Percentiles rank a stretch among this genome's conserved stretches.
Conservation (phyloP, 2,113 vertebrate genomes). For the Hydropotes inermis region DNA sequence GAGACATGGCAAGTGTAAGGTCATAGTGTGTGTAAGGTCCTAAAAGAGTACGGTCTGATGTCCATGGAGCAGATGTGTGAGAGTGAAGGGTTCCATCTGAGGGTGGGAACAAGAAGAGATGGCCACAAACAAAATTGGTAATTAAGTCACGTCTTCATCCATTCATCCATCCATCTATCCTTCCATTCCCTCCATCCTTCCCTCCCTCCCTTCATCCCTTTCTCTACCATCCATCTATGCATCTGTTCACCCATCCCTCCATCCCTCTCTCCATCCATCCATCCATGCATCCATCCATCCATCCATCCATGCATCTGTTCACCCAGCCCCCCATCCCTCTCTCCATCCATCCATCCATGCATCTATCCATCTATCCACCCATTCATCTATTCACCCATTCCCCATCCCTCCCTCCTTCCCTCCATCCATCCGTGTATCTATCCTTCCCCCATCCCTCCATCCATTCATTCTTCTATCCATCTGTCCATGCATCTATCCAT, state of each 20-base stretch:
- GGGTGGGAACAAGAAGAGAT: neutral
- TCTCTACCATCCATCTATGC: neutral
- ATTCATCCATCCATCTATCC: too few relatives aligned
- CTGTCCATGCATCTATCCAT: neutral
- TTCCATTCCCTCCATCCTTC: neutral
- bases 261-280: neutral
- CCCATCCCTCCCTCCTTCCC: neutral
- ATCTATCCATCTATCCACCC: too few relatives aligned
- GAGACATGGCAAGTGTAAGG: neutral
- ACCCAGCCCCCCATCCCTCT: too few relatives aligned
- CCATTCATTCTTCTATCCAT: neutral
- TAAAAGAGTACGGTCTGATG: neutral
- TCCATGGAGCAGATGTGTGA: neutral
- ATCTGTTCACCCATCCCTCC: neutral
- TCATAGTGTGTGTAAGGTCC: neutral
- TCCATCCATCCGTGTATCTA: too few relatives aligned
- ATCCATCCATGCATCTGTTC: too few relatives aligned
- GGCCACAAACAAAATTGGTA: neutral
- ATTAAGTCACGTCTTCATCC: neutral
- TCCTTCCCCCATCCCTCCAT: neutral
- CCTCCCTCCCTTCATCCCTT: neutral
- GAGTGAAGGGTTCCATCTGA: neutral
- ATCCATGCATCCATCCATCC: neutral
- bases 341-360: neutral
- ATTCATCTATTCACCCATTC: neutral